Evolutionary conservation across 2,113 vertebrate genomes (phyloP), one percentile per base, ranked within the genome.

Genomic region (Pelusios castaneus): DNA sequence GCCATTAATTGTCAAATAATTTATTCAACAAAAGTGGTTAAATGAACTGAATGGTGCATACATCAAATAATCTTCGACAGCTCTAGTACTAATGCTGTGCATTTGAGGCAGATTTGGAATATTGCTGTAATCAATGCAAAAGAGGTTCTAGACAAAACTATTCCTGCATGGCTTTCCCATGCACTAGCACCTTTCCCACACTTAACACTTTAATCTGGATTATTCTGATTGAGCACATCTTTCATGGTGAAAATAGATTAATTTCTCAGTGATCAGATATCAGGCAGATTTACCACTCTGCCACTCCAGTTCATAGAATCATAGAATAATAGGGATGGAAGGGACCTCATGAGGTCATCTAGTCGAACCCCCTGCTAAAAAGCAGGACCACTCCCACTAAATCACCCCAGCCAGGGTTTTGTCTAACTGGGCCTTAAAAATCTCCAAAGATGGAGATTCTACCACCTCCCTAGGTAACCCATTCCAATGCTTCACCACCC

Each of bases 1-100:
- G 95, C 82, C 29, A 73, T 92, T 97, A 95, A 96, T 97, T 96
- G 87, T 96, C 93, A 97, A 95, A 94, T 94, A 97, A 97, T 96
- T 96, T 96, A 96, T 96, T 96, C 95, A 94, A 89, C 88, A 94
- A 91, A 96, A 97, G 96, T 95, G 82, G 94, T 95, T 82, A 91
- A 96, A 97, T 94, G 95, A 94, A 97, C 89, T 91, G 54, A 97
- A 91, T 88, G 19, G 63, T 86, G 21, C 75, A 90, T 96, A 95
- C 91, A 82, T 97, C 95, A 96, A 85, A 91, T 92, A 84, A 87
- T 90, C 92, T 89, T 89, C 84, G 88, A 89, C 87, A 88, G 80
- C 45, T 89, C 67, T 95, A 89, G 84, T 75, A 86, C 91, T 93
- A 82, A 82, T 87, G 94, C 92, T 89, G 87, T 89, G 79, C 63